Percentiles rank a stretch among this genome's conserved stretches.
These are phyloP conservation scores for Pararge aegeria DNA, from an alignment of 1,140 invertebrate species.

Conservation along the genomic window DNA sequence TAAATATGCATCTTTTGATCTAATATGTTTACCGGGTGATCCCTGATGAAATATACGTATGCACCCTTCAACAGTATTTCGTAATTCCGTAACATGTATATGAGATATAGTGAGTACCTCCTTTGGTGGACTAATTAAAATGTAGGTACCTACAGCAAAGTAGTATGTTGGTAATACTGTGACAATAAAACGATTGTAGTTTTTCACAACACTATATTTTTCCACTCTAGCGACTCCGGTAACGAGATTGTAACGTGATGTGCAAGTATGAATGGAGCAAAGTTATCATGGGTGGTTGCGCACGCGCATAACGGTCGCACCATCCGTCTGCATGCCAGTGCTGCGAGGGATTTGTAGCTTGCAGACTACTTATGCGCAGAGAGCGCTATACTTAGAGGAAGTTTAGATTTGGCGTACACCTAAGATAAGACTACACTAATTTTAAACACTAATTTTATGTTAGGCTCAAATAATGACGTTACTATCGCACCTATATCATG, in stretches of 20 bases:
- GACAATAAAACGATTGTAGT: neutral
- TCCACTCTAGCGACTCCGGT: slow-evolving; percentile 37
- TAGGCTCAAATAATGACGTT: too few species aligned
- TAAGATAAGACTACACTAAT: too few species aligned
- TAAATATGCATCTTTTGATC: too few species aligned
- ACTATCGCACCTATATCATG: too few species aligned
- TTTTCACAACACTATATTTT: slow-evolving; percentile 20
- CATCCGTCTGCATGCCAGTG: slow-evolving; percentile 34
- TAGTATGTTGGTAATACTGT: neutral
- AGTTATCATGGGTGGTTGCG: slow-evolving; percentile 38
- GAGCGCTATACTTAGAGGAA: neutral
- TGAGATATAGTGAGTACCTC: too few species aligned
- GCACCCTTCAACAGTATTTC: too few species aligned
- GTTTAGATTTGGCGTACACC: too few species aligned
- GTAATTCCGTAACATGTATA: too few species aligned
- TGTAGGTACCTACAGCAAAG: neutral
- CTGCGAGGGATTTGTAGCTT: slow-evolving; percentile 33
- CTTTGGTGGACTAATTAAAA: too few species aligned
- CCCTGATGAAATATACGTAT: too few species aligned
- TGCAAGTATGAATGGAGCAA: slow-evolving; percentile 38
- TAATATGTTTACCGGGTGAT: too few species aligned
- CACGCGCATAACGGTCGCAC: slow-evolving; percentile 40
- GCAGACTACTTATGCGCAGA: slow-evolving; percentile 29
- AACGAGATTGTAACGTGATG: slow-evolving; percentile 28
- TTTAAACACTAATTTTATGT: too few species aligned